phyloP scores from a whole-genome alignment of 1,140 invertebrate genomes.

The Maniola jurtina region DNA sequence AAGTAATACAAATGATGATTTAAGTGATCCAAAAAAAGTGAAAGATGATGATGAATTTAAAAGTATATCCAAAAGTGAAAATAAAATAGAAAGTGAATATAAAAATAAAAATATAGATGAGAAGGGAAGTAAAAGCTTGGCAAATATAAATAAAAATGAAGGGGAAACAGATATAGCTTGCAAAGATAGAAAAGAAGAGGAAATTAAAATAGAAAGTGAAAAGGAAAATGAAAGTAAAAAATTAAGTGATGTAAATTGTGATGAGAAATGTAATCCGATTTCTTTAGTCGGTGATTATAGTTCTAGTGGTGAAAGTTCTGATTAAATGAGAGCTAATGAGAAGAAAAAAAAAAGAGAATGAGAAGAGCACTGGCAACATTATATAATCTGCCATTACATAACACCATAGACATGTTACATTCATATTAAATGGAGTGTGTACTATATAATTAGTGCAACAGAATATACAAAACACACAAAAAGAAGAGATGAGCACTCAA shows the following conservation, averaged over 20 bases:
- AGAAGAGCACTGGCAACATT: too few species aligned
- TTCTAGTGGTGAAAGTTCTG: slow-evolving; percentile 61
- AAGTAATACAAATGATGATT: neutral
- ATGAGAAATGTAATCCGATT: neutral
- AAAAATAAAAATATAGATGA: neutral
- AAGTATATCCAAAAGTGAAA: neutral
- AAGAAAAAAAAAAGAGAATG: too few species aligned
- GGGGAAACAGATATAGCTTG: too few species aligned
- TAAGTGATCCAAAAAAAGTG: slow-evolving; percentile 15
- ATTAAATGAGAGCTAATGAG: slow-evolving; percentile 28
- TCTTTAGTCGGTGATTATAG: slow-evolving; percentile 68
- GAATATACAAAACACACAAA: too few species aligned
- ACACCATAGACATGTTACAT: too few species aligned
- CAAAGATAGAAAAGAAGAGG: neutral
- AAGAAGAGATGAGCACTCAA: too few species aligned
- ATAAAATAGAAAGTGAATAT: neutral
- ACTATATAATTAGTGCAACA: too few species aligned
- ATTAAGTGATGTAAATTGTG: neutral
- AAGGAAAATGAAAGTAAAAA: neutral
- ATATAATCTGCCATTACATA: too few species aligned
- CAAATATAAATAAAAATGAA: too few species aligned
- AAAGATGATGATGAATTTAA: slow-evolving; percentile 10
- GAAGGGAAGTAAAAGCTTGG: too few species aligned
- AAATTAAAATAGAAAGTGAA: neutral
- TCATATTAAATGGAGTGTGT: too few species aligned